A percentile compares a stretch with the other conserved stretches of the same genome.
These are phyloP conservation scores for Anastrepha ludens DNA, from an alignment of 1,140 invertebrate species.

Conservation along the genomic window DNA sequence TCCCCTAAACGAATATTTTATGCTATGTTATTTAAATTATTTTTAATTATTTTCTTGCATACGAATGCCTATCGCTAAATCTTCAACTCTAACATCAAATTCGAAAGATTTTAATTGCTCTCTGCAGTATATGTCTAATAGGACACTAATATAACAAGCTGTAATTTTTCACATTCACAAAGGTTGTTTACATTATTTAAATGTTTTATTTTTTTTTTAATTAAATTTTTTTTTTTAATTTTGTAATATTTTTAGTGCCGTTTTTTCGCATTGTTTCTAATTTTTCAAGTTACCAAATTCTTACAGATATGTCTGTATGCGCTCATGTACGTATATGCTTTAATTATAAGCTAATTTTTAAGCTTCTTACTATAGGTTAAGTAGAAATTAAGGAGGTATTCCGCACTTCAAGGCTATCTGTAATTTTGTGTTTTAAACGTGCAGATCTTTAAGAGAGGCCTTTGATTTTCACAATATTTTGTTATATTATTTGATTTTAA, in stretches of 20 bases:
- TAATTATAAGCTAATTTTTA: neutral
- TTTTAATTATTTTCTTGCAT: too few species aligned
- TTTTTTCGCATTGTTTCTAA: neutral
- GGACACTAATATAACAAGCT: neutral
- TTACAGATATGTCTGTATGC: neutral
- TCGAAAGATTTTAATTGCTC: neutral
- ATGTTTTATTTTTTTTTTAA: neutral
- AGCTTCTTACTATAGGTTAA: neutral
- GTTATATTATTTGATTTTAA: too few species aligned
- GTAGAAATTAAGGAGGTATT: neutral
- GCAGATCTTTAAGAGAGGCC: neutral
- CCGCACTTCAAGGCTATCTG: neutral
- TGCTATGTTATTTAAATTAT: too few species aligned
- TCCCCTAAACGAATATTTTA: too few species aligned
- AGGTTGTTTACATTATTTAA: neutral
- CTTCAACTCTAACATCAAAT: neutral
- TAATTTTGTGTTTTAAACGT: constrained; percentile 21
- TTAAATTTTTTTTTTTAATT: neutral
- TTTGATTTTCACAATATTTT: too few species aligned
- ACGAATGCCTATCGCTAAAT: neutral
- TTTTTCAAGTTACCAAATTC: neutral
- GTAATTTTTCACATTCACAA: neutral
- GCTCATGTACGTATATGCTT: neutral
- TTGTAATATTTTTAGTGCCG: neutral
- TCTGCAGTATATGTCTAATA: neutral